These are phyloP conservation scores for Helicoverpa zea DNA, from an alignment of 1,140 invertebrate genomes.

Conservation along the genomic window DNA sequence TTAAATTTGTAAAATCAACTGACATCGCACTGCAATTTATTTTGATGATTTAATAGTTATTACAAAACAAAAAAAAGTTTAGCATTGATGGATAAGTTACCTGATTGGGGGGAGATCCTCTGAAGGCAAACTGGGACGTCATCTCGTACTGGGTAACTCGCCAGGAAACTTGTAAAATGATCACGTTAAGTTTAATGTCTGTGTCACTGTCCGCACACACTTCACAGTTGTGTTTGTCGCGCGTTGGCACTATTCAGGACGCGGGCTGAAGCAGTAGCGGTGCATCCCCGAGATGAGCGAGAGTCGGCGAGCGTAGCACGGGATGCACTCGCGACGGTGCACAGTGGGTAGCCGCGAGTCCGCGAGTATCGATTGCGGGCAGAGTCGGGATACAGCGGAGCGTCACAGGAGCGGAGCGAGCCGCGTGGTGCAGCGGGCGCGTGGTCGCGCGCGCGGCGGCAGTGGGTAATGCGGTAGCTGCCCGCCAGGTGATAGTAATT, in stretches of 20 bases:
- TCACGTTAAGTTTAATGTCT: constrained; percentile 64
- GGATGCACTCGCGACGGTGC: constrained; percentile 57
- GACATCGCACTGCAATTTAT: constrained; percentile 60
- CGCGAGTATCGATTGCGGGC: constrained; percentile 71
- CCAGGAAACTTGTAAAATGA: constrained; percentile 64
- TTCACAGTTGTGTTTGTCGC: constrained; percentile 78
- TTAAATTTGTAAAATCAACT: constrained; percentile 15
- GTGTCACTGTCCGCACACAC: constrained; percentile 80
- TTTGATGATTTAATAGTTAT: constrained; percentile 19
- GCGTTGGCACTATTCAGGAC: constrained; percentile 59
- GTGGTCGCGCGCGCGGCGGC: constrained; percentile 82
- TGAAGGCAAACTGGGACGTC: constrained; percentile 83
- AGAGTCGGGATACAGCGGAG: constrained; percentile 59
- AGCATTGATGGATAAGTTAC: constrained; percentile 61
- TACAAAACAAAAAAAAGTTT: not conserved
- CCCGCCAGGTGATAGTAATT: constrained; percentile 86
- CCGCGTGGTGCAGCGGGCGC: constrained; percentile 75
- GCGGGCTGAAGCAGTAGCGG: constrained; percentile 50
- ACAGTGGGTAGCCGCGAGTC: constrained; percentile 46
- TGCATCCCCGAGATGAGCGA: constrained; percentile 51
- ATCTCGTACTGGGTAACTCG: constrained; percentile 73
- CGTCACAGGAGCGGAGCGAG: constrained; percentile 64
- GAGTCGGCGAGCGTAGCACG: constrained; percentile 46
- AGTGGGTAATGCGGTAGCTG: constrained; percentile 85
- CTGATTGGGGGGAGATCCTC: constrained; percentile 83